A percentile compares a stretch with the other conserved stretches of the same genome.
These are phyloP conservation scores for Chironomus tepperi DNA, from an alignment of 1,140 invertebrate genomes.

Conservation along the genomic window DNA sequence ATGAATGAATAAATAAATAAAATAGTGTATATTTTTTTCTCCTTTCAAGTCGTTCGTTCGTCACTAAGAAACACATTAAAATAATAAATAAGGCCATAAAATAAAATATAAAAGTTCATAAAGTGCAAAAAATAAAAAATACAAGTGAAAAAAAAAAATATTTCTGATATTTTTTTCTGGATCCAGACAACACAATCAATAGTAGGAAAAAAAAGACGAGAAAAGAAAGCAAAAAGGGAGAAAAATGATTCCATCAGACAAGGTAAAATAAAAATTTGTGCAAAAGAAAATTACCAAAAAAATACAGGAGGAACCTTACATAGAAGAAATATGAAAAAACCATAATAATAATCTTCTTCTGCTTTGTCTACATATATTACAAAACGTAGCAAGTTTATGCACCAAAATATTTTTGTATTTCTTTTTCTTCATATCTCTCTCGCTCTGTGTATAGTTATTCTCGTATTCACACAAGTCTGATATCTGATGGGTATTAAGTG, in stretches of 20 bases:
- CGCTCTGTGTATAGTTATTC: too few relatives aligned
- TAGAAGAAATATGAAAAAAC: neutral
- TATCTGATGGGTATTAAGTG: too few relatives aligned
- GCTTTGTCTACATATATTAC: neutral
- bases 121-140: neutral
- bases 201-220: neutral
- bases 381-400: neutral
- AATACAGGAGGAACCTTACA: too few relatives aligned
- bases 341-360: conserved; percentile 8
- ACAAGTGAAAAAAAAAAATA: neutral
- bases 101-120: neutral
- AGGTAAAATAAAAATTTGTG: neutral
- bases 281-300: neutral
- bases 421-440: too few relatives aligned
- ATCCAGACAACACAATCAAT: neutral
- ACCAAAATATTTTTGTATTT: neutral
- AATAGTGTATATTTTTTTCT: too few relatives aligned
- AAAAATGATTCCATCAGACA: conserved; percentile 17
- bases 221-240: neutral
- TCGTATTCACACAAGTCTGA: too few relatives aligned
- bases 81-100: neutral
- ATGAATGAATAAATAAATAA: too few relatives aligned
- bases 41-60: neutral
- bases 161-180: too few relatives aligned
- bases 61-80: conserved; percentile 1